These are phyloP conservation scores for Pteria penguin DNA, from an alignment of 2,888 invertebrate genomes.

Conservation along the genomic window DNA sequence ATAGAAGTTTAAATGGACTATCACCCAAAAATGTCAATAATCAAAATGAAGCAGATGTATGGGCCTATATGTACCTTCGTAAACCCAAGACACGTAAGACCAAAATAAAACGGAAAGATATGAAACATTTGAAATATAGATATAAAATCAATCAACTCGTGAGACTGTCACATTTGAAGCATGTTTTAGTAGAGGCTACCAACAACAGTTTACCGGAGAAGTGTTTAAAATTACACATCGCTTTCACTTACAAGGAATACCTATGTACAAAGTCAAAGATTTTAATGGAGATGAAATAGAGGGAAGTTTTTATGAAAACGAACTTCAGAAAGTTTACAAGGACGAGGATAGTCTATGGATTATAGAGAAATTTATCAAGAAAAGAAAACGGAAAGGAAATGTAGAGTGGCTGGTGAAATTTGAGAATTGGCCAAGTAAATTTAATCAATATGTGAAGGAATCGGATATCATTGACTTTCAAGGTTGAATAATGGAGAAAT, in stretches of 20 bases:
- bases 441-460: constrained; percentile 9
- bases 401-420: constrained; percentile 18
- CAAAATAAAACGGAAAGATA: background rate
- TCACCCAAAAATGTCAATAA: constrained; percentile 8
- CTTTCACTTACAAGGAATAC: constrained; percentile 28
- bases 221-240: constrained; percentile 20
- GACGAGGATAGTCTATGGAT: constrained; percentile 27
- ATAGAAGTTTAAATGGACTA: background rate
- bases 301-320: constrained; percentile 29
- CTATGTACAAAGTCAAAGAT: constrained; percentile 32
- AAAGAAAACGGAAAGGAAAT: constrained; percentile 15
- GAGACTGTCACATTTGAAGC: constrained; percentile 16
- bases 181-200: constrained; percentile 12
- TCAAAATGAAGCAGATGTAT: background rate
- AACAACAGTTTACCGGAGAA: constrained; percentile 20
- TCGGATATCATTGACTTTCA: background rate
- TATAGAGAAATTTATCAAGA: constrained; percentile 26
- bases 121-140: constrained; percentile 8
- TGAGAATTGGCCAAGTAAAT: constrained; percentile 18
- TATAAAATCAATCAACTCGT: constrained; percentile 21
- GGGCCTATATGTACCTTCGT: background rate
- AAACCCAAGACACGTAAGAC: background rate
- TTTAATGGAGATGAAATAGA: constrained; percentile 16
- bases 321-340: constrained; percentile 30
- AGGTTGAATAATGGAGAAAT: constrained; percentile 14